phyloP scores from a whole-genome alignment of 2,797 vertebrate species.

The Sebastes iracundus region DNA sequence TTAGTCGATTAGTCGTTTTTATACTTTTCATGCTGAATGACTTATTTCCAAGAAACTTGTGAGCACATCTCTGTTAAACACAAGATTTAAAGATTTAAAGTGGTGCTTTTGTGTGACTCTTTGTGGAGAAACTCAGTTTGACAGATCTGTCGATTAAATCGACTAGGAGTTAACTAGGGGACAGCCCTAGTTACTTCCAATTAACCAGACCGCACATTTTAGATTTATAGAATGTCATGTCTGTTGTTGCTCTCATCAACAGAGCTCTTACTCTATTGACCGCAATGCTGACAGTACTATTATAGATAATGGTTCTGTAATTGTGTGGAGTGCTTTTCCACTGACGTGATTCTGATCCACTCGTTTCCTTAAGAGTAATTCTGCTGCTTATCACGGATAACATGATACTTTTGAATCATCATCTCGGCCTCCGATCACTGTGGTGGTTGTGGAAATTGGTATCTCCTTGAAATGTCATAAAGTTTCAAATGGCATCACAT shows the following conservation, averaged over 20 bases:
- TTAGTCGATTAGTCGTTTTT: too few relatives aligned
- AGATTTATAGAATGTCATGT: neutral
- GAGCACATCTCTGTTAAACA: too few relatives aligned
- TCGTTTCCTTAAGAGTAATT: conserved; percentile 30
- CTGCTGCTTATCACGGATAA: conserved; percentile 12
- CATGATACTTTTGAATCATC: conserved; percentile 1
- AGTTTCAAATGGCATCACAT: conserved; percentile 2
- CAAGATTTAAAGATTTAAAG: too few relatives aligned
- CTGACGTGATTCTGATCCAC: conserved; percentile 1
- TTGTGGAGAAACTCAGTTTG: too few relatives aligned
- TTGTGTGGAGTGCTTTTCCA: conserved; percentile 40
- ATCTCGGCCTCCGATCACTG: neutral
- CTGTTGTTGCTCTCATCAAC: neutral
- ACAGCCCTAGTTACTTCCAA: neutral
- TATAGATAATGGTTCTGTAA: conserved; percentile 43
- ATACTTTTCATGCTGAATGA: too few relatives aligned
- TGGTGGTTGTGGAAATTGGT: neutral
- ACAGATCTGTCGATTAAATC: too few relatives aligned
- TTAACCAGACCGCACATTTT: neutral
- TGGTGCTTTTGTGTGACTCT: too few relatives aligned
- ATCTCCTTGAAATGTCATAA: neutral
- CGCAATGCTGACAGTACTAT: neutral
- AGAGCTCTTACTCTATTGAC: conserved; percentile 1
- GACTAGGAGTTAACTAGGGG: too few relatives aligned
- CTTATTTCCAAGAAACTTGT: too few relatives aligned